A percentile compares a stretch with the other conserved stretches of the same genome.
Conservation (phyloP, 2,797 vertebrate genomes). For the Sebastiscus albofasciatus region DNA sequence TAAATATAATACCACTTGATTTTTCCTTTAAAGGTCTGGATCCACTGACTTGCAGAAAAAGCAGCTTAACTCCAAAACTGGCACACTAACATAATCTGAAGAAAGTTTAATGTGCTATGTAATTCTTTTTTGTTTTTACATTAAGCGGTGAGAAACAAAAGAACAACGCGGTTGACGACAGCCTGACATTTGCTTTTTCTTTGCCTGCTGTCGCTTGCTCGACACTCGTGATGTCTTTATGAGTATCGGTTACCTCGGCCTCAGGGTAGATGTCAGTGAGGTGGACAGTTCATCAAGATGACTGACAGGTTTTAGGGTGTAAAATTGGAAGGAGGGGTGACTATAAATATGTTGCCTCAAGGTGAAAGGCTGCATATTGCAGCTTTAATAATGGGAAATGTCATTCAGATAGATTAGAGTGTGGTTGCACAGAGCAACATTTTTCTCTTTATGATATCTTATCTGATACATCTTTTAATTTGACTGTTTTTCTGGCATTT, state of each 20-base stretch:
- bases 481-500: background rate
- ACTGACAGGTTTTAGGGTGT: conserved; percentile 35
- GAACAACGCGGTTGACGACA: background rate
- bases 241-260: conserved; percentile 44
- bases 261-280: conserved; percentile 22
- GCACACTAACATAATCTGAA: background rate
- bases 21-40: background rate
- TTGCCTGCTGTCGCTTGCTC: background rate
- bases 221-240: background rate
- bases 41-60: background rate
- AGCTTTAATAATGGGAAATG: background rate
- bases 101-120: background rate
- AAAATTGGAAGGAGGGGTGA: conserved; percentile 18
- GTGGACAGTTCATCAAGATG: conserved; percentile 29
- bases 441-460: background rate
- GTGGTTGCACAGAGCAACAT: background rate
- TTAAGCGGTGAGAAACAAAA: background rate
- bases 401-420: background rate
- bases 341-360: conserved; percentile 7
- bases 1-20: too few species aligned
- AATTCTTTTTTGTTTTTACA: background rate
- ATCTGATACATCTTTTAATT: background rate
- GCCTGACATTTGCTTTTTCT: background rate
- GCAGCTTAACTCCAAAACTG: background rate
- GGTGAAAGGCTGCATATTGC: conserved; percentile 18